Conservation (phyloP, 2,797 vertebrate genomes). For the Ceryle rudis region DNA sequence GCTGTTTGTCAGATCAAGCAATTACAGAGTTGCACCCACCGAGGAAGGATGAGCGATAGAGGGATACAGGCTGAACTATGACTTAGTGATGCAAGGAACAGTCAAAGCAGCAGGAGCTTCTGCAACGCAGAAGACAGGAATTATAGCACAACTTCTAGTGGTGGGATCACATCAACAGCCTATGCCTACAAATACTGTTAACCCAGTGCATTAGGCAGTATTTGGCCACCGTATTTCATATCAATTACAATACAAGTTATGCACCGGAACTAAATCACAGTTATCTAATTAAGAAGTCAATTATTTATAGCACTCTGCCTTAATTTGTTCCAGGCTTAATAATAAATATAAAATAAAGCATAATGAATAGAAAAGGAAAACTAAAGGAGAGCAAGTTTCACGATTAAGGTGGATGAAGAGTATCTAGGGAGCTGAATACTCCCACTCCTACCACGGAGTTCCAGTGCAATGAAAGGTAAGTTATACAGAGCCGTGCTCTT, state of each 20-base stretch:
- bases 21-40: neutral
- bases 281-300: neutral
- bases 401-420: neutral
- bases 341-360: neutral
- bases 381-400: neutral
- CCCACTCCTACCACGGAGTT: neutral
- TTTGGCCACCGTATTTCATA: neutral
- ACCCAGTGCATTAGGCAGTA: neutral
- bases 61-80: neutral
- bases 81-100: neutral
- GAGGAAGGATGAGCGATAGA: neutral
- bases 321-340: neutral
- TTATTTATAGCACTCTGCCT: neutral
- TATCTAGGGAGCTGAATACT: neutral
- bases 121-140: neutral
- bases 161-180: neutral
- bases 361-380: neutral
- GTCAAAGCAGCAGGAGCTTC: neutral
- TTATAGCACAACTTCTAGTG: neutral
- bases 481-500: neutral
- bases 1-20: neutral
- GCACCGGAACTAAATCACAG: neutral
- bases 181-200: neutral
- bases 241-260: neutral
- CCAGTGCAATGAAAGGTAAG: neutral